A percentile compares a stretch with the other conserved stretches of the same genome.
Evolutionary conservation across 2,113 vertebrate species (phyloP).

Genomic region (Pungitius pungitius): DNA sequence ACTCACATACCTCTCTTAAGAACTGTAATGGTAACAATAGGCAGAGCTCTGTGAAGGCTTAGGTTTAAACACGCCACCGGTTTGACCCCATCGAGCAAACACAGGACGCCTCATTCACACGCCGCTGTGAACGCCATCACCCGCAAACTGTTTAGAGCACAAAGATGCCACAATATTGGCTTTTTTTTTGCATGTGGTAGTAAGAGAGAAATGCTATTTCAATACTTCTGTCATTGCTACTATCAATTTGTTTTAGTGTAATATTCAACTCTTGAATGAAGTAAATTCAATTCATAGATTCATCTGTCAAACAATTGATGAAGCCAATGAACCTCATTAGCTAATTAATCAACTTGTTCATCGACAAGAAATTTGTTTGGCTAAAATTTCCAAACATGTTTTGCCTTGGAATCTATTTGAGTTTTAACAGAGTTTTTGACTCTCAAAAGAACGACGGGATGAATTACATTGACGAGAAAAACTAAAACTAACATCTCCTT

Average conservation of each 20-base stretch:
- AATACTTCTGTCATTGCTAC: neutral
- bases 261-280: neutral
- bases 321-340: neutral
- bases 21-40: slow-evolving; percentile 80
- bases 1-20: slow-evolving; percentile 64
- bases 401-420: neutral
- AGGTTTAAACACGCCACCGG: slow-evolving; percentile 47
- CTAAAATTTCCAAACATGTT: neutral
- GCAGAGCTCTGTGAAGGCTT: slow-evolving; percentile 73
- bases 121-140: slow-evolving; percentile 25
- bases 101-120: slow-evolving; percentile 53
- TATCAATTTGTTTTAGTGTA: neutral
- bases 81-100: slow-evolving; percentile 68
- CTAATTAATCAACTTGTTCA: neutral
- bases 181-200: slow-evolving; percentile 13
- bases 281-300: neutral
- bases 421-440: neutral
- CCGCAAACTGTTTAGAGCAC: neutral
- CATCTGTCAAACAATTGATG: neutral
- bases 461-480: neutral
- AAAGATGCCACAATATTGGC: slow-evolving; percentile 15
- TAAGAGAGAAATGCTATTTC: neutral
- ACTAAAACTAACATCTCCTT: neutral
- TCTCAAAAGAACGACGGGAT: neutral
- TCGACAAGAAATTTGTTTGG: neutral